A percentile compares a stretch with the other conserved stretches of the same genome.
Evolutionary conservation across 2,113 vertebrate species (phyloP).

Genomic region (Sarotherodon lohbergeri): DNA sequence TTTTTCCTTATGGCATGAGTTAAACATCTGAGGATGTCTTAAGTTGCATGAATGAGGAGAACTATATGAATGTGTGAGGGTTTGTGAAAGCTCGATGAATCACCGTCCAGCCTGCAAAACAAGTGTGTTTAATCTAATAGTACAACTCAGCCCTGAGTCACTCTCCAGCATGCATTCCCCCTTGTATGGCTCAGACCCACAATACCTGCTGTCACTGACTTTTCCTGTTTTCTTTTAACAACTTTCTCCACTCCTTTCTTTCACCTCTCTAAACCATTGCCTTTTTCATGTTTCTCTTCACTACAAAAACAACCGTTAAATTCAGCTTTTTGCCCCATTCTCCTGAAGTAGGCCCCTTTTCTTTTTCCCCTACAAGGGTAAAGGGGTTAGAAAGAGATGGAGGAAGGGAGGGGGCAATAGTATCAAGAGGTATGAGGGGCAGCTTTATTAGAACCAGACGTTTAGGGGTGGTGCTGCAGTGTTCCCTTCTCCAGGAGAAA

Average conservation of each 20-base stretch:
- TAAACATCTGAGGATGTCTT: background rate
- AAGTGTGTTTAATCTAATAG: slow-evolving; percentile 22
- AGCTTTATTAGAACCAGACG: slow-evolving; percentile 77
- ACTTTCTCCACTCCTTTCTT: background rate
- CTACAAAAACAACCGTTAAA: slow-evolving; percentile 33
- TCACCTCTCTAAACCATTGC: background rate
- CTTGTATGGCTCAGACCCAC: slow-evolving; percentile 7
- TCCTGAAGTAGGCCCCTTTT: slow-evolving; percentile 42
- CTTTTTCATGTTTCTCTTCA: slow-evolving; percentile 17
- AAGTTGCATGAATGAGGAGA: background rate
- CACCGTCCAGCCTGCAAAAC: slow-evolving; percentile 33
- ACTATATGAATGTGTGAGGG: background rate
- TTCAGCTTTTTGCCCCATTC: slow-evolving; percentile 45
- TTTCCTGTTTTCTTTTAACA: background rate
- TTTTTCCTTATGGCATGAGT: background rate
- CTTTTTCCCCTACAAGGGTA: slow-evolving; percentile 36
- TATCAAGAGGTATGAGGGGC: slow-evolving; percentile 49
- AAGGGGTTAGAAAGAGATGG: background rate
- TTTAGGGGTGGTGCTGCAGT: slow-evolving; percentile 63
- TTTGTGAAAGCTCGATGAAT: slow-evolving; percentile 25
- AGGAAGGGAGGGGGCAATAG: background rate
- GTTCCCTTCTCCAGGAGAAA: slow-evolving; percentile 38
- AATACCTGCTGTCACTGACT: slow-evolving; percentile 31
- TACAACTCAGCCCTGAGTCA: slow-evolving; percentile 58
- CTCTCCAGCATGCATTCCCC: slow-evolving; percentile 22